Base-by-base conservation (phyloP, 1,140 invertebrate species). In the Bombus cullumanus region DNA sequence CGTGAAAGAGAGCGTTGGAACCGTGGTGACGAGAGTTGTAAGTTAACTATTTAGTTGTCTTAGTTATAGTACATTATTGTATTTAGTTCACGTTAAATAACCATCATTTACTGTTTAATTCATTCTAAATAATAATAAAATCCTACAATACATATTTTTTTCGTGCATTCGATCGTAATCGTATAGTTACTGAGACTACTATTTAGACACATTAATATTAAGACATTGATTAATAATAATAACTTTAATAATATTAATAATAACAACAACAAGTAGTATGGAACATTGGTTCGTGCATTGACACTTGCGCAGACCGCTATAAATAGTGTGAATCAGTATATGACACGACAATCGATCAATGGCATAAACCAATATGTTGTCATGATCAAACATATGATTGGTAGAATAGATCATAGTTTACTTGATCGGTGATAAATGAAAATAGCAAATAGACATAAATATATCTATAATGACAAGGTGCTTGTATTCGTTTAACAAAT, bases 401-500 rank as follows among this genome's bases (percentile, higher is more conserved):
- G 13, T 37, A 37, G n/a, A 43, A 53, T 53, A 41, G 66, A 80
- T 80, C 39, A 64, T 39, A 28, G n/a, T 84, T 72, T 62, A 31
- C 25, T 79, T 78, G 15, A 72, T 72, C 53, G 25, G 3, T 72
- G 66, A 31, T 41, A 37, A 72, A 13, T 72, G 39, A 84, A 80
- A 84, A 72, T 66, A 34, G 10, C 43, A 57, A 83, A 76, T 41
- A 41, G 69, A 37, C 64, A 75, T 41, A 37, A 37, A 47, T 64
- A 41, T 37, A 10, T 37, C 22, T 68, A 18, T 37, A 68, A 31
- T 53, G 31, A 3, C 41, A 76, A 41, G 25, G 25, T 75, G 41
- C 66, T 62, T 22, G n/a, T n/a, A 43, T 73, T 73, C 31, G 34
- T 37, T 57, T 81, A 34, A 39, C 66, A 31, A 34, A 22, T 59